A percentile compares a stretch with the other conserved stretches of the same genome.
These are phyloP conservation scores for Fregata magnificens DNA, from an alignment of 2,113 vertebrate genomes.

Conservation along the genomic window DNA sequence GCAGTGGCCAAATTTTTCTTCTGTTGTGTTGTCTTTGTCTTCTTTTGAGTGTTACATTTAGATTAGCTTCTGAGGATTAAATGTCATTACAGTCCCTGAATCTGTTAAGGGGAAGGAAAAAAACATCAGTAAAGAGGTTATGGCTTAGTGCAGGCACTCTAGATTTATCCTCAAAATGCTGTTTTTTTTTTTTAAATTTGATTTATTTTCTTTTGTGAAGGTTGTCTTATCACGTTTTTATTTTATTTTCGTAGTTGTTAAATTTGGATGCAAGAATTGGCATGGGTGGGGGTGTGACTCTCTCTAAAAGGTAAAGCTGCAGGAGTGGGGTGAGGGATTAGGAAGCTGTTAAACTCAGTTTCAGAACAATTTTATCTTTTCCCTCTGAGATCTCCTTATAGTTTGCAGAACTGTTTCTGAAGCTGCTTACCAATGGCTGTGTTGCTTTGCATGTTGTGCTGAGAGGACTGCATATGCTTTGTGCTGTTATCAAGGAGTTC, in stretches of 20 bases:
- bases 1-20: slow-evolving; percentile 62
- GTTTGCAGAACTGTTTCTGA: neutral
- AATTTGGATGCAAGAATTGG: neutral
- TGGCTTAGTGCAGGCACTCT: slow-evolving; percentile 53
- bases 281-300: neutral
- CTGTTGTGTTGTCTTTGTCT: slow-evolving; percentile 70
- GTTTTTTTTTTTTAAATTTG: neutral
- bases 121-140: slow-evolving; percentile 62
- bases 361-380: too few species aligned
- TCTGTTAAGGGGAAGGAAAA: slow-evolving; percentile 62
- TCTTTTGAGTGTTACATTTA: slow-evolving; percentile 79
- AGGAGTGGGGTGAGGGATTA: slow-evolving; percentile 22
- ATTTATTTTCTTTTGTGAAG: slow-evolving; percentile 25
- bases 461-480: neutral
- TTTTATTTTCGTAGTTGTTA: neutral
- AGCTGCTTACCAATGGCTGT: neutral
- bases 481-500: neutral
- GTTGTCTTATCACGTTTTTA: neutral
- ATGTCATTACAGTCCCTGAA: slow-evolving; percentile 70
- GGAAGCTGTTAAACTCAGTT: slow-evolving; percentile 56
- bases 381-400: slow-evolving; percentile 13
- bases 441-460: neutral
- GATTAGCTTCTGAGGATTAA: slow-evolving; percentile 81
- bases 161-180: slow-evolving; percentile 46
- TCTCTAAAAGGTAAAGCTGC: slow-evolving; percentile 12